Evolutionary conservation across 2,888 invertebrate genomes (phyloP), one percentile per base, ranked within the genome.

Genomic region (Lasioglossum lativentre): DNA sequence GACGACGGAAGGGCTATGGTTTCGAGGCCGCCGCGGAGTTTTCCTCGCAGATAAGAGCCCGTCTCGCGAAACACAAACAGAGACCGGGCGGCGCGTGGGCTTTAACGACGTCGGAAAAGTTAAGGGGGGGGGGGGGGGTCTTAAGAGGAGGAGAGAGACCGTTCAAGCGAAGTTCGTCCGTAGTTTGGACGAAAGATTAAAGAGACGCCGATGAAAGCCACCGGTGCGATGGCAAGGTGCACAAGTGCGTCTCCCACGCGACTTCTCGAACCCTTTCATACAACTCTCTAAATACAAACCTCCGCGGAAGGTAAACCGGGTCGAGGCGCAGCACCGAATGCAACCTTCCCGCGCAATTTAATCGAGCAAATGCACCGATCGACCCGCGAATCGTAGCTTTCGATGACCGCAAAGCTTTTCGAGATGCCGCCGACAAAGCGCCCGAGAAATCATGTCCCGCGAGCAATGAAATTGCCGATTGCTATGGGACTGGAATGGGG

Each of bases 31-130:
- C 34, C 66, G 66, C 34, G 66, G 42, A 70, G 71, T 70, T 66
- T 56, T 66, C 63, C 16, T 34, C n/a, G 70, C 27, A 59, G 74
- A 83, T 78, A 84, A 78, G 73, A 52, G 66, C 82, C n/a, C n/a
- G 14, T 42, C 38, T 19, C 40, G 82, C 52, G 82, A 56, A 81
- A 83, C 34, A 75, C 84, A 83, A 83, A 74, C 77, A 74, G 66
- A 63, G 66, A 63, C 66, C 4, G 4, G 27, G 34, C 34, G 3
- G 34, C 1, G 34, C 34, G 34, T 1, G 16, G 34, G n/a, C 52
- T 63, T 63, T 63, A 83, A 75, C 42, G 70, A 75, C 59, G 78
- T 63, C 63, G 78, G 66, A 59, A 47, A 84, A 78, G 78, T 84
- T 84, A 63, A 84, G 23, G 66, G 34, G n/a, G n/a, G n/a, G n/a